A percentile compares a stretch with the other conserved stretches of the same genome.
phyloP scores from a whole-genome alignment of 2,888 invertebrate species.

The Tipula unca region DNA sequence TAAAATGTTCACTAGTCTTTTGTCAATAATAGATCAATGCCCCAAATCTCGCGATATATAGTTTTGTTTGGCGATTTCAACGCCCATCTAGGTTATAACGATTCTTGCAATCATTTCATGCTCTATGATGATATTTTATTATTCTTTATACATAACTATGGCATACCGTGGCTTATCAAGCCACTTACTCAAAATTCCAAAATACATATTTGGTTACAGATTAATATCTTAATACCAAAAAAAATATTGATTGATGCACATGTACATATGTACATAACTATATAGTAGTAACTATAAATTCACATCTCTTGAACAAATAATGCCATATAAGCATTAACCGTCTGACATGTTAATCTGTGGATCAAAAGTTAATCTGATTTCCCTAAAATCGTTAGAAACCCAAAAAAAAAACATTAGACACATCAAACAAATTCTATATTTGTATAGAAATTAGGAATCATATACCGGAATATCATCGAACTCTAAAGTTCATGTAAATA shows the following conservation, averaged over 20 bases:
- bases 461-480: not conserved
- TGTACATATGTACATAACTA: too few relatives aligned
- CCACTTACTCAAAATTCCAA: too few relatives aligned
- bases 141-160: too few relatives aligned
- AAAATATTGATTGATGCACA: not conserved
- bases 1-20: too few relatives aligned
- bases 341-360: not conserved
- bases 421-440: slow-evolving; percentile 3
- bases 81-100: too few relatives aligned
- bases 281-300: not conserved
- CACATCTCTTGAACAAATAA: not conserved
- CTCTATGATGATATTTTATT: too few relatives aligned
- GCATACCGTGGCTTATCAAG: too few relatives aligned
- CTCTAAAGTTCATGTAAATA: slow-evolving; percentile 14
- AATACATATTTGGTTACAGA: not conserved
- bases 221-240: not conserved
- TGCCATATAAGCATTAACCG: not conserved
- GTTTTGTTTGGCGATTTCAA: too few relatives aligned
- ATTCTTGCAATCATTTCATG: too few relatives aligned
- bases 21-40: too few relatives aligned
- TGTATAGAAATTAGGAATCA: not conserved
- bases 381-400: not conserved
- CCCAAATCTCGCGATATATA: too few relatives aligned
- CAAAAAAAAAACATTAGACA: not conserved
- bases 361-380: not conserved